A percentile compares a stretch with the other conserved stretches of the same genome.
These are phyloP conservation scores for Zoroaster sp. DNA, from an alignment of 53 echinoderm and acorn worm species.

Conservation along the genomic window DNA sequence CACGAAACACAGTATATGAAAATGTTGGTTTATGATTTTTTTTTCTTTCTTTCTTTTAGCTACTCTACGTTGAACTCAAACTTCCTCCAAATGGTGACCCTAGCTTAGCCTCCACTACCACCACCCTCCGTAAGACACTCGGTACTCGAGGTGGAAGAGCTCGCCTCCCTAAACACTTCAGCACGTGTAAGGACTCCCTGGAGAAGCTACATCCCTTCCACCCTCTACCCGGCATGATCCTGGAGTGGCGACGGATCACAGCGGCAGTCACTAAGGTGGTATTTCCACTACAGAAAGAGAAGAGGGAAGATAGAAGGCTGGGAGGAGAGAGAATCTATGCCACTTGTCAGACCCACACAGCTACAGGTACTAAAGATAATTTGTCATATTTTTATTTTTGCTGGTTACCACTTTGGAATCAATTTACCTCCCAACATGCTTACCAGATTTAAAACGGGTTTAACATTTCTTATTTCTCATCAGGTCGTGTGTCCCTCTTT, in stretches of 20 bases:
- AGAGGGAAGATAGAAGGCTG: conserved; percentile 50
- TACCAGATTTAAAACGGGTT: neutral
- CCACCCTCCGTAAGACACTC: conserved; percentile 70
- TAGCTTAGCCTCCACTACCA: neutral
- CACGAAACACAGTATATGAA: no score
- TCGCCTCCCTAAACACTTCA: conserved; percentile 86
- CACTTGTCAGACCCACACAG: conserved; percentile 90
- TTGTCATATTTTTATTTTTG: no score
- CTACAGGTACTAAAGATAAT: conserved; percentile 74
- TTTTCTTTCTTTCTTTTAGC: conserved; percentile 43
- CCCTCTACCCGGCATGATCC: conserved; percentile 78
- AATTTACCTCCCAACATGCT: neutral
- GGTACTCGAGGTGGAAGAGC: conserved; percentile 73
- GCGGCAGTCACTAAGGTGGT: conserved; percentile 92
- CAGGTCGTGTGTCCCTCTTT: conserved; percentile 85
- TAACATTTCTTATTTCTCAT: neutral
- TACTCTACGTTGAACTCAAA: conserved; percentile 83
- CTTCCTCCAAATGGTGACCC: conserved; percentile 94
- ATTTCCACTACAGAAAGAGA: conserved; percentile 92
- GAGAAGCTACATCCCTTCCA: conserved; percentile 90
- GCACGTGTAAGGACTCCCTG: conserved; percentile 88
- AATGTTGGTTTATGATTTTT: neutral
- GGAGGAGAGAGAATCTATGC: conserved; percentile 81
- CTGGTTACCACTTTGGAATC: neutral
- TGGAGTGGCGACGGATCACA: conserved; percentile 93